Conservation (phyloP, 2,888 invertebrate genomes). For the Eupsilia transversa region DNA sequence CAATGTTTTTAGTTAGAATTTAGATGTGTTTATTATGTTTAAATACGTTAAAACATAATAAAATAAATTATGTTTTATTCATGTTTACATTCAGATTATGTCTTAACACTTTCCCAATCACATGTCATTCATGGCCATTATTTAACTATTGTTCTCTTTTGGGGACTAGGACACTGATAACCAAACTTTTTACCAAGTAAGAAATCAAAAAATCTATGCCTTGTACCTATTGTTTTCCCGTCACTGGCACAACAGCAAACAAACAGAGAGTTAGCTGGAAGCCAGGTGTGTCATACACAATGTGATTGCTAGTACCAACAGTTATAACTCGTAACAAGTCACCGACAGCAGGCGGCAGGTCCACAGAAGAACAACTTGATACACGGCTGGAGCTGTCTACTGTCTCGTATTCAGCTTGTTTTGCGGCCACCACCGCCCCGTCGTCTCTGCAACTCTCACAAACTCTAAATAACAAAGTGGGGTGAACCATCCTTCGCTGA, state of each 20-base stretch:
- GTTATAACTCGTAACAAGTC: slow-evolving; percentile 57
- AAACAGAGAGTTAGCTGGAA: slow-evolving; percentile 30
- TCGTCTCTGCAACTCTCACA: slow-evolving; percentile 77
- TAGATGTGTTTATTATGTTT: background rate
- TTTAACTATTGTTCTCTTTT: slow-evolving; percentile 5
- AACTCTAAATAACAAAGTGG: slow-evolving; percentile 89
- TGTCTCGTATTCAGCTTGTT: slow-evolving; percentile 75
- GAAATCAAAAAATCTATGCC: background rate
- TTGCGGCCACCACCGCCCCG: slow-evolving; percentile 72
- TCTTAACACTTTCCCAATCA: background rate
- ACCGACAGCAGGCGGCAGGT: slow-evolving; percentile 51
- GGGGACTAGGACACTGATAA: background rate
- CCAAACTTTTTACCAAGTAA: background rate
- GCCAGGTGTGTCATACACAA: slow-evolving; percentile 48
- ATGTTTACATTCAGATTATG: slow-evolving; percentile 3
- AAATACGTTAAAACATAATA: too few relatives aligned
- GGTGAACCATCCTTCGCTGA: slow-evolving; percentile 85
- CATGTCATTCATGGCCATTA: background rate
- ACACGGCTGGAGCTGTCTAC: slow-evolving; percentile 55
- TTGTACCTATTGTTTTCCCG: background rate
- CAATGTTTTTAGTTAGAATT: background rate
- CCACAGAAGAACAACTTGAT: slow-evolving; percentile 61
- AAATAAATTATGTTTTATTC: background rate
- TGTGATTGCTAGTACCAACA: slow-evolving; percentile 43
- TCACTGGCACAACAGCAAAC: slow-evolving; percentile 4